A percentile compares a stretch with the other conserved stretches of the same genome.
phyloP scores from a whole-genome alignment of 2,113 vertebrate genomes.

The Oplegnathus fasciatus region DNA sequence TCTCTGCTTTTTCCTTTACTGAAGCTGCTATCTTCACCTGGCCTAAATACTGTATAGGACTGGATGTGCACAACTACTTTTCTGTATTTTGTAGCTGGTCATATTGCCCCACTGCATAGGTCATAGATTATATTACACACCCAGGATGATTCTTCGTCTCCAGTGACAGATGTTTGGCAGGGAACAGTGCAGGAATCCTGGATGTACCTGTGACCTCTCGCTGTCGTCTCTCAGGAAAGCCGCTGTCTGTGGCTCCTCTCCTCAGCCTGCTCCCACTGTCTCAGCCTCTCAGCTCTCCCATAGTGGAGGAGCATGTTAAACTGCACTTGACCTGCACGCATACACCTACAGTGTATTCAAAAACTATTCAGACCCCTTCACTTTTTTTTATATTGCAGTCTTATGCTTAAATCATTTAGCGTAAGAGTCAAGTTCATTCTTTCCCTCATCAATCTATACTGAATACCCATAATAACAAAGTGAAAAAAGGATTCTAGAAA shows the following conservation, averaged over 20 bases:
- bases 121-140: not conserved
- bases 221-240: constrained; percentile 77
- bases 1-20: constrained; percentile 22
- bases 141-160: constrained; percentile 4
- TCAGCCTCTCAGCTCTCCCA: constrained; percentile 28
- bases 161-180: not conserved
- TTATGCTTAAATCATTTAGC: no score
- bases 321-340: constrained; percentile 26
- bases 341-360: not conserved
- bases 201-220: constrained; percentile 52
- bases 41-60: not conserved
- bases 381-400: no score
- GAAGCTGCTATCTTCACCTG: constrained; percentile 9
- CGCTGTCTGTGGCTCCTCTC: constrained; percentile 55
- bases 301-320: not conserved
- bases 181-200: constrained; percentile 29
- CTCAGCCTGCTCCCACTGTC: constrained; percentile 16
- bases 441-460: no score
- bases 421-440: no score
- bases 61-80: not conserved
- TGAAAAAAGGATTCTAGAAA: no score
- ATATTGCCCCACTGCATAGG: not conserved
- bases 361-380: no score
- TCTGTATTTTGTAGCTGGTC: not conserved
- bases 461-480: no score